Evolutionary conservation across 37 sponge, comb jelly and placozoan genomes (phyloP), one percentile per base, ranked within the genome.

Genomic region (Corticium candelabrum): DNA sequence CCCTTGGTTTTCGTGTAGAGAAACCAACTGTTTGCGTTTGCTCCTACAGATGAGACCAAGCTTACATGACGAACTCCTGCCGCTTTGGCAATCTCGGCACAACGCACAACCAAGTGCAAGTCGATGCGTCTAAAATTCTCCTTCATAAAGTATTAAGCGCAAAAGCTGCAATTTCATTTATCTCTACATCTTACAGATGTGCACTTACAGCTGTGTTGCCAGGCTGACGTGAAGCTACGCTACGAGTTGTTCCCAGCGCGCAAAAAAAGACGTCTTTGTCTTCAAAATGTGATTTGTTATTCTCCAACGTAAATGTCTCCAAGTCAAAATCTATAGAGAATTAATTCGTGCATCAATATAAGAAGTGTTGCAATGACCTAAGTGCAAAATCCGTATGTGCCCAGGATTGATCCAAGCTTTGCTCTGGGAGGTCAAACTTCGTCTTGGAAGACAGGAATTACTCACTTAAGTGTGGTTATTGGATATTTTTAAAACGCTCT

Each of bases 1-100:
- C 90, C 94, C 68, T 93, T 93, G 1, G 88, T 85, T 35, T 50
- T 74, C 40, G 80, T 0, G 43, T 93, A 93, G 33, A 89, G 85
- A 29, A 89, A 85, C 86, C 79, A 83, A 74, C 91, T 90, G 68
- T 84, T 89, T 32, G 83, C 82, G 39, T 87, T 83, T 68, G 90
- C 70, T 32, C 85, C 83, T 4, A 27, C 2, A 0, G 91, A 85
- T 7, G 88, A 83, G 39, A 93, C 73, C 31, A 93, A 7, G 79
- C 90, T 89, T 72, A 77, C 81, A 70, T 89, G 90, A 4, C 77
- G 7, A 68, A 93, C 90, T 33, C 87, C 88, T 0, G 73, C 78
- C 37, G 78, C 79, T 7, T 83, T 88, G 34, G 94, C 90, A 31
- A 84, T 70, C 78, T 74, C 67, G 39, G 82, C 83, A 35, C 87